Evolutionary conservation across 2,888 invertebrate genomes (phyloP).

Genomic region (Homarus gammarus): DNA sequence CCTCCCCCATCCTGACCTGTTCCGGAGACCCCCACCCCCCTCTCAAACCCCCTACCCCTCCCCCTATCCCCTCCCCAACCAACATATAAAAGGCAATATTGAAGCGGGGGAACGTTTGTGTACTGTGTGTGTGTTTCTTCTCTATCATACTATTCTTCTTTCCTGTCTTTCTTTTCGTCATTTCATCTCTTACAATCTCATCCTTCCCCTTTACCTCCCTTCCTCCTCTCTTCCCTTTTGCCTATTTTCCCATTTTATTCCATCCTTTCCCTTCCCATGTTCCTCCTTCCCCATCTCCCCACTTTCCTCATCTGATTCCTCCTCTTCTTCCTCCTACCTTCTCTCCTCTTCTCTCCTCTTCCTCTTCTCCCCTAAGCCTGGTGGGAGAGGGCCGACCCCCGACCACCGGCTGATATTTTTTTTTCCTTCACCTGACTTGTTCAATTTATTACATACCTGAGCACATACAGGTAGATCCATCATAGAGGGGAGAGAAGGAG

Average conservation of each 20-base stretch:
- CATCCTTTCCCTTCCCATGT: not conserved
- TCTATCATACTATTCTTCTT: too few species aligned
- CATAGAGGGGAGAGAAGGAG: not conserved
- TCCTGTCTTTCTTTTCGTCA: not conserved
- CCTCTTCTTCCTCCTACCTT: not conserved
- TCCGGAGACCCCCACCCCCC: too few species aligned
- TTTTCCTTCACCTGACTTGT: not conserved
- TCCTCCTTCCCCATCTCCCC: not conserved
- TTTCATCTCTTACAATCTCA: not conserved
- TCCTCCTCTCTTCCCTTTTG: not conserved
- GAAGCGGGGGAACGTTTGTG: not conserved
- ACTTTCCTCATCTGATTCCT: not conserved
- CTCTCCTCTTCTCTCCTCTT: not conserved
- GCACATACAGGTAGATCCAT: not conserved
- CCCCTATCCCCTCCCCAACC: not conserved
- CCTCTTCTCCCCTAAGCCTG: not conserved
- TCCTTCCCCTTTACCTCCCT: not conserved
- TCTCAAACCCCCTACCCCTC: not conserved
- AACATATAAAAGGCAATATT: not conserved
- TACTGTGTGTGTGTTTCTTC: not conserved
- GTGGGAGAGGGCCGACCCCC: not conserved
- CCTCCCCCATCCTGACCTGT: not conserved
- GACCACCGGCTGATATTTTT: not conserved
- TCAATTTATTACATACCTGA: conserved; percentile 8
- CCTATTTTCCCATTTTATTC: not conserved